Evolutionary conservation across 2,888 invertebrate genomes (phyloP).

Genomic region (Notocelia uddmanniana): DNA sequence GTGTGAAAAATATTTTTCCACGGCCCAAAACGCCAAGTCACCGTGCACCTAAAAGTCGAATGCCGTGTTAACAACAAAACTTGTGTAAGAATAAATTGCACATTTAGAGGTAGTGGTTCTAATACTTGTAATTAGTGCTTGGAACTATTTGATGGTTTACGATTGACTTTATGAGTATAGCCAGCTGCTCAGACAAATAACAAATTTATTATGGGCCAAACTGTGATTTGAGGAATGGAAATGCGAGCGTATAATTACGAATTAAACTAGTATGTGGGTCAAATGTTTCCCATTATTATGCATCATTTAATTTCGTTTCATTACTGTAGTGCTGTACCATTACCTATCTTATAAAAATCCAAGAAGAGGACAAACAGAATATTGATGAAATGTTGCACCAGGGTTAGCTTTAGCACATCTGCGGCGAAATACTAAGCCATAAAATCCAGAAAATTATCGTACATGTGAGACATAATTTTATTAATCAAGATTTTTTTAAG

Average conservation of each 20-base stretch:
- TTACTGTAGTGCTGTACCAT: too few relatives aligned
- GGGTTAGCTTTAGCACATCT: too few relatives aligned
- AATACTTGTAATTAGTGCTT: conserved; percentile 27
- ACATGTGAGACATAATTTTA: background rate
- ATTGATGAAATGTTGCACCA: too few relatives aligned
- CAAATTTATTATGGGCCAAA: conserved; percentile 1
- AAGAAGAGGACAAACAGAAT: too few relatives aligned
- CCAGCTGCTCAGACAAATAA: conserved; percentile 52
- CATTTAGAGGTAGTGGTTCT: conserved; percentile 41
- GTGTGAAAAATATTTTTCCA: conserved; percentile 43
- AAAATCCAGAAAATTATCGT: too few relatives aligned
- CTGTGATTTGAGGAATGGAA: background rate
- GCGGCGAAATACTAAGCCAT: too few relatives aligned
- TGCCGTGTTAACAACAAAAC: conserved; percentile 58
- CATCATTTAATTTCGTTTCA: too few relatives aligned
- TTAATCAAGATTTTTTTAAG: background rate
- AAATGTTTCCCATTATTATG: background rate
- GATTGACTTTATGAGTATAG: conserved; percentile 65
- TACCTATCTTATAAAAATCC: too few relatives aligned
- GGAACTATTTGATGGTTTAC: conserved; percentile 51
- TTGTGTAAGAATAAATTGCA: conserved; percentile 50
- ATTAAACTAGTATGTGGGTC: conserved; percentile 6
- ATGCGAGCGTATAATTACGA: background rate
- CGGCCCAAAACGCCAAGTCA: conserved; percentile 56
- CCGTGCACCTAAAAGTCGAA: conserved; percentile 54